Evolutionary conservation across 2,888 invertebrate genomes (phyloP).

Genomic region (Nemotelus pantherinus): DNA sequence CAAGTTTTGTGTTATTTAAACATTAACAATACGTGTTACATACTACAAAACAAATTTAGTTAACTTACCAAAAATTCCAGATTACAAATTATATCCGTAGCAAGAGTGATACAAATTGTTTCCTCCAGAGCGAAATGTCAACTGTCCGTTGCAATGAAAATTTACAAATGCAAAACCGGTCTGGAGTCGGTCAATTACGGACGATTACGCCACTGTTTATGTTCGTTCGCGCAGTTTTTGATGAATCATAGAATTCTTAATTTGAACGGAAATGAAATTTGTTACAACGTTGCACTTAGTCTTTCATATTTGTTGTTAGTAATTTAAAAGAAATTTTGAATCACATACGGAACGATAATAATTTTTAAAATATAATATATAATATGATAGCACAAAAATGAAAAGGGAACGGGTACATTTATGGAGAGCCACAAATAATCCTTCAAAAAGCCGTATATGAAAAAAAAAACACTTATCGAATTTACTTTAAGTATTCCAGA

Average conservation of each 20-base stretch:
- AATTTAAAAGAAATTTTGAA: too few species aligned
- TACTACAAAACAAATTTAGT: conserved; percentile 43
- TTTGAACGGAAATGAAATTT: not conserved
- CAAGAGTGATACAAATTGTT: conserved; percentile 44
- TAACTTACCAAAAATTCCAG: conserved; percentile 46
- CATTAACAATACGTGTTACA: too few species aligned
- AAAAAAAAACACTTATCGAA: too few species aligned
- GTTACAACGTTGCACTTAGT: too few species aligned
- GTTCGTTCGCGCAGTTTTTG: conserved; percentile 42
- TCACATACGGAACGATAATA: too few species aligned
- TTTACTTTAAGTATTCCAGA: too few species aligned
- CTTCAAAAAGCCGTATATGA: conserved; percentile 43
- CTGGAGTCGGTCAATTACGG: conserved; percentile 8
- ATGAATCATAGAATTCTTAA: conserved; percentile 51
- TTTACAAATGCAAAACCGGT: conserved; percentile 39
- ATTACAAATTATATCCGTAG: conserved; percentile 46
- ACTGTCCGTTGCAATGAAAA: conserved; percentile 45
- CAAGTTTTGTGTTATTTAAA: too few species aligned
- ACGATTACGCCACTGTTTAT: conserved; percentile 33
- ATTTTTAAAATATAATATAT: not conserved
- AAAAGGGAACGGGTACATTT: conserved; percentile 46
- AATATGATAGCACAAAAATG: conserved; percentile 41
- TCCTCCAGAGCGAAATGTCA: conserved; percentile 38
- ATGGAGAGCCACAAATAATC: conserved; percentile 47
- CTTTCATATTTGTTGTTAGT: too few species aligned